Evolutionary conservation across 2,888 invertebrate genomes (phyloP).

Genomic region (Oxytorus armatus): DNA sequence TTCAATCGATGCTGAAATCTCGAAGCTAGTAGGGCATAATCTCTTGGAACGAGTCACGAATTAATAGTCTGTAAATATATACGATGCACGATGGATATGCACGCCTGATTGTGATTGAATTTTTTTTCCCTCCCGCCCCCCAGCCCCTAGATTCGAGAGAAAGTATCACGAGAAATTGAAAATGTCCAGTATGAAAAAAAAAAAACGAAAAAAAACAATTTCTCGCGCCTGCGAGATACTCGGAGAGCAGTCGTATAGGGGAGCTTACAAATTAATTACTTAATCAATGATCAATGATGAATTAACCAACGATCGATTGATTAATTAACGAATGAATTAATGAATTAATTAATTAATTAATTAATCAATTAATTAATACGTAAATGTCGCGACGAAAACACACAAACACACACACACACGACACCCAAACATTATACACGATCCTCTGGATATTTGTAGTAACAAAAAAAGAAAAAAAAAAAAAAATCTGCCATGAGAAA

Average conservation of each 20-base stretch:
- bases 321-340: too few species aligned
- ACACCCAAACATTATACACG: conserved; percentile 43
- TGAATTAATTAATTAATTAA: not conserved
- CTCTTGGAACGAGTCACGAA: conserved; percentile 41
- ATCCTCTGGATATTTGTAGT: conserved; percentile 52
- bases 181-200: conserved; percentile 8
- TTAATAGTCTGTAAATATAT: conserved; percentile 57
- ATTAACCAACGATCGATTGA: not conserved
- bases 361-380: not conserved
- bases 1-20: conserved; percentile 43
- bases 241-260: not conserved
- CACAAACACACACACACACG: conserved; percentile 46
- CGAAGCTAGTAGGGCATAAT: conserved; percentile 2
- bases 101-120: conserved; percentile 39
- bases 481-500: conserved; percentile 47
- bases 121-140: not conserved
- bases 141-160: not conserved
- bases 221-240: not conserved
- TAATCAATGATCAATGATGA: too few species aligned
- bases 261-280: too few species aligned
- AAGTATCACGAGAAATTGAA: too few species aligned
- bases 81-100: conserved; percentile 39
- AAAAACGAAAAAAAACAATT: conserved; percentile 8
- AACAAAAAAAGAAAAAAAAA: conserved; percentile 62
- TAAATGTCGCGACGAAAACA: conserved; percentile 1